Base-by-base conservation (phyloP, 2,797 vertebrate species). In the Falco naumanni region DNA sequence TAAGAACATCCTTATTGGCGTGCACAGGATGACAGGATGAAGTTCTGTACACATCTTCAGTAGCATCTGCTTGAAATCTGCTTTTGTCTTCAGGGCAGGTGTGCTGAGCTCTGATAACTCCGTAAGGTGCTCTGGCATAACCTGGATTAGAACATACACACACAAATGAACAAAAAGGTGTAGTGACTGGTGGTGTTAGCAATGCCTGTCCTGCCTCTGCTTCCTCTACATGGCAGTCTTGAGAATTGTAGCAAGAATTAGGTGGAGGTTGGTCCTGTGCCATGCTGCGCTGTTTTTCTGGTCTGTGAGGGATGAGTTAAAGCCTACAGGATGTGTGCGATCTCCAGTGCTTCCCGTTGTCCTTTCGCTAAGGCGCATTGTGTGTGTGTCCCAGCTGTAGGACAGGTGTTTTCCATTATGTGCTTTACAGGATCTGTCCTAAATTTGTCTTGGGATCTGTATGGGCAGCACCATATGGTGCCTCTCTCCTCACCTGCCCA, bases 131-230 rank as follows among this genome's bases (percentile, higher is more conserved):
- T 59, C 17, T 70, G 31, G 43, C 48, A 18, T 57, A 20, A 65
- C 47, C 47, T 65, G 1, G 25, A 6, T 17, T 37, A 61, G 57
- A 84, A 57, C 39, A 16, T 5, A 28, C 24, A 72, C 24, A 25
- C 2, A 4, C 0, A 0, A 43, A 24, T 13, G 18, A 71, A 53
- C 21, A 50, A 43, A 47, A 75, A 22, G 6, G 33, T 50, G 10
- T 15, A 47, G 57, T 33, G 50, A 29, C 41, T 37, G 48, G 15
- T 87, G 45, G 2, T 48, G 45, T 61, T 57, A 39, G 21, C 51
- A 63, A 39, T 15, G 8, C 34, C 64, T 68, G 28, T 39, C 59
- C 50, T 29, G 13, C 50, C 43, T 78, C 51, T 61, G 57, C 31
- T 70, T 83, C 31, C 31, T 83, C 22, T 31, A 0, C 19, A 13